phyloP scores from a whole-genome alignment of 2,797 vertebrate genomes.

The Alcedo quadribrachys region DNA sequence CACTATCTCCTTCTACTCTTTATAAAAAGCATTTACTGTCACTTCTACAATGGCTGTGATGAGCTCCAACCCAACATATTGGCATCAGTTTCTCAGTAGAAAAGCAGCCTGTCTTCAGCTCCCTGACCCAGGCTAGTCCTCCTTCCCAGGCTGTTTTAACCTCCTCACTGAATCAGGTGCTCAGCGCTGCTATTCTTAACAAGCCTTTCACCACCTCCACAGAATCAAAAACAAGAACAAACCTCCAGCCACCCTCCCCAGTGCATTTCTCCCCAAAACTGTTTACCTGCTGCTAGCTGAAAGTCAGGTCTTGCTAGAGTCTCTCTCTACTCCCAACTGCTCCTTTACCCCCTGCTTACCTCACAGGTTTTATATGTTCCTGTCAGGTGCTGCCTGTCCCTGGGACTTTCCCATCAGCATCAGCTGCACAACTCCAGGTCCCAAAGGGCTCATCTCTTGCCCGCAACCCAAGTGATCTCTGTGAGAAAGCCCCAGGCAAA shows the following conservation, averaged over 20 bases:
- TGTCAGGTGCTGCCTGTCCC: not conserved
- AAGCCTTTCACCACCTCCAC: not conserved
- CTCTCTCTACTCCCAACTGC: no score
- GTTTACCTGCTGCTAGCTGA: not conserved
- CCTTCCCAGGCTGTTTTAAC: not conserved
- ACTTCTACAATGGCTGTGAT: not conserved
- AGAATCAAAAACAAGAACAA: not conserved
- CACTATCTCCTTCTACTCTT: not conserved
- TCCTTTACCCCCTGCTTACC: not conserved
- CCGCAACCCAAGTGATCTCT: rapidly evolving
- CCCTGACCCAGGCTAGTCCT: not conserved
- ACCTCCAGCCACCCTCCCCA: not conserved
- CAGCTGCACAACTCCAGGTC: not conserved
- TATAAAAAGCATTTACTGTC: not conserved
- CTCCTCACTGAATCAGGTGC: rapidly evolving
- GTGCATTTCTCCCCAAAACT: not conserved
- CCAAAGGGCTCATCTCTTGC: not conserved
- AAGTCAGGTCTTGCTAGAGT: not conserved
- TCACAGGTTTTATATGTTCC: not conserved
- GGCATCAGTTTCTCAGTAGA: not conserved
- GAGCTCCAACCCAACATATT: not conserved
- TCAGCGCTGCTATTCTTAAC: not conserved
- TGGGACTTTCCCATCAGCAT: rapidly evolving
- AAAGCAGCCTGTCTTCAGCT: not conserved
- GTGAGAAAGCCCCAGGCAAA: rapidly evolving